Percentiles rank a stretch among this genome's conserved stretches.
These are phyloP conservation scores for Chiloscyllium plagiosum DNA, from an alignment of 2,113 vertebrate species.

Conservation along the genomic window DNA sequence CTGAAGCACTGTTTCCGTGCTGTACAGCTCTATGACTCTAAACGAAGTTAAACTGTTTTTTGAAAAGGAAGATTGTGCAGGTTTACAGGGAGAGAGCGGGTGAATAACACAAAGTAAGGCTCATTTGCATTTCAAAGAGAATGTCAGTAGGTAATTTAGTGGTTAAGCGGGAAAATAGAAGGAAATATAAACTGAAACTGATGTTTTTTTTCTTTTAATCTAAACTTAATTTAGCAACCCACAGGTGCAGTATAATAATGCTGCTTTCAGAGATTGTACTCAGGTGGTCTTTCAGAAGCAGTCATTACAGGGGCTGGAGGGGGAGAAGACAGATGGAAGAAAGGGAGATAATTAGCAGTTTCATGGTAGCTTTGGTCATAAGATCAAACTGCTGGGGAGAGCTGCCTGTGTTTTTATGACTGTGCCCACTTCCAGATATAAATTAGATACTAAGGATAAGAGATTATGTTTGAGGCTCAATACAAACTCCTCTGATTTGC, in stretches of 20 bases:
- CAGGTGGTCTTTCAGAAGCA: neutral
- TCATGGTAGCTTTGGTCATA: neutral
- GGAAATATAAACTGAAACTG: neutral
- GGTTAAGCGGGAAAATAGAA: neutral
- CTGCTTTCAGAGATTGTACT: neutral
- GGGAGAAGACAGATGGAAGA: neutral
- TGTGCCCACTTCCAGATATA: neutral
- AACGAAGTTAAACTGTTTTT: too few species aligned
- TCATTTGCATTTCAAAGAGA: neutral
- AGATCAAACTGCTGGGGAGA: neutral
- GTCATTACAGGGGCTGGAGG: neutral
- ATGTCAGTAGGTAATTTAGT: neutral
- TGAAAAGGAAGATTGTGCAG: too few species aligned
- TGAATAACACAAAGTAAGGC: too few species aligned
- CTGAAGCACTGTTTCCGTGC: too few species aligned
- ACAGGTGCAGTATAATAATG: neutral
- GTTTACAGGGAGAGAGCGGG: too few species aligned
- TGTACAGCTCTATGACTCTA: too few species aligned
- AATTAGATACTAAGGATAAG: neutral
- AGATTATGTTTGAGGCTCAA: neutral
- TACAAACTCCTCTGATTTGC: neutral
- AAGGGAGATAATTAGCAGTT: constrained; percentile 7
- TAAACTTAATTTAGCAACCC: neutral
- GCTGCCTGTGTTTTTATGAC: neutral
- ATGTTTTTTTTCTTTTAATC: constrained; percentile 37